Evolutionary conservation across 1,140 invertebrate species (phyloP).

Genomic region (Glossosoma conforme): DNA sequence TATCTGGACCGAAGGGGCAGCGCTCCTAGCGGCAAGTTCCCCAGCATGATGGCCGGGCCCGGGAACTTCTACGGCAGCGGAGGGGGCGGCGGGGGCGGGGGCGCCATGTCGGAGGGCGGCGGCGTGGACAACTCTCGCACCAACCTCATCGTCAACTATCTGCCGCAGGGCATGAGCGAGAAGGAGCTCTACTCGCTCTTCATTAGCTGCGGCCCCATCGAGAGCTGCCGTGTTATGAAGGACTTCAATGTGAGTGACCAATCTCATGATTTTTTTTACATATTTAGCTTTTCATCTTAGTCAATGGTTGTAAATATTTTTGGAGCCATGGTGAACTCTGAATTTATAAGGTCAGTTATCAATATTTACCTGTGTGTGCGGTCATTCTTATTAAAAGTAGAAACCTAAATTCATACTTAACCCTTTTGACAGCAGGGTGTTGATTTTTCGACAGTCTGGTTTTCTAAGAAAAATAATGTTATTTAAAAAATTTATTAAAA

Average conservation of each 20-base stretch:
- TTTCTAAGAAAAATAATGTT: no score
- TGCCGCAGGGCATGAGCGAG: conserved; percentile 90
- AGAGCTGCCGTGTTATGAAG: conserved; percentile 87
- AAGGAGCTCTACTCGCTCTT: conserved; percentile 87
- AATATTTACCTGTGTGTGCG: no score
- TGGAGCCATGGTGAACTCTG: no score
- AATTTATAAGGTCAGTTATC: no score
- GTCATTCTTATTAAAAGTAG: no score
- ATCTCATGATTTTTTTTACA: no score
- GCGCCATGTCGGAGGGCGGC: conserved; percentile 43
- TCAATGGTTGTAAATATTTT: no score
- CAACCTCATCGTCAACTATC: conserved; percentile 93
- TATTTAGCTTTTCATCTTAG: no score
- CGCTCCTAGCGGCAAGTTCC: conserved; percentile 24
- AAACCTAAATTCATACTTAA: no score
- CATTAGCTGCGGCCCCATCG: conserved; percentile 77
- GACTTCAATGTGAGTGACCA: conserved; percentile 78
- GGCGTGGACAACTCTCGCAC: conserved; percentile 45
- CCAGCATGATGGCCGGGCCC: conserved; percentile 10
- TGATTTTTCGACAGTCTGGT: no score
- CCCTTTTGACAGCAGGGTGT: no score
- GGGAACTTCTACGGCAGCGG: conserved; percentile 34
- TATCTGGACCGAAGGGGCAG: conserved; percentile 26
- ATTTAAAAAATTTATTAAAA: no score
- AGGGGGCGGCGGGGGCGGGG: conserved; percentile 37